Conservation (phyloP, 2,797 vertebrate genomes). For the Semotilus atromaculatus region DNA sequence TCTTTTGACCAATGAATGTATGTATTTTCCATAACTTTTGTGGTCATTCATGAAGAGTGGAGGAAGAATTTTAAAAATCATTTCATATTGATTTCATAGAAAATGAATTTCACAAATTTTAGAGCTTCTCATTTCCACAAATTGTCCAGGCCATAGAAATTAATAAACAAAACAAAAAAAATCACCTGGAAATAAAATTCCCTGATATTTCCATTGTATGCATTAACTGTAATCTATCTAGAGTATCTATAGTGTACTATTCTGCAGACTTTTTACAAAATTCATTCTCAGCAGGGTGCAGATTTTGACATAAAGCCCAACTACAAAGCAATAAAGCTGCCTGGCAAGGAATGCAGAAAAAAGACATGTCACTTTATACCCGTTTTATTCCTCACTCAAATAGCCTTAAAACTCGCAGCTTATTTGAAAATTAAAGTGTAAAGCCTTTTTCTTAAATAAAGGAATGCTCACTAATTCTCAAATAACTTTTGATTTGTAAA, state of each 20-base stretch:
- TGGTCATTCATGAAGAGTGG: not conserved
- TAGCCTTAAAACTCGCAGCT: conserved; percentile 33
- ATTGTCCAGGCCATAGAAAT: not conserved
- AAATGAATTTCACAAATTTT: not conserved
- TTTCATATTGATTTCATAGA: not conserved
- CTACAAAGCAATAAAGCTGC: conserved; percentile 40
- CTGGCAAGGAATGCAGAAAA: conserved; percentile 49
- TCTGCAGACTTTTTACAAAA: not conserved
- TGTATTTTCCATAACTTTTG: not conserved
- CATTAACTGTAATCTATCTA: not conserved
- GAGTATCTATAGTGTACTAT: not conserved
- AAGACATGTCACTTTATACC: conserved; percentile 47
- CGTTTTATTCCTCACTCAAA: conserved; percentile 40
- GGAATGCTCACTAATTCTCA: not conserved
- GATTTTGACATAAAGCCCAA: conserved; percentile 40
- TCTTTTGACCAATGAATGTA: not conserved
- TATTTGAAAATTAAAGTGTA: conserved; percentile 13
- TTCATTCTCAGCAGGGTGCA: not conserved
- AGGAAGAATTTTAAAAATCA: not conserved
- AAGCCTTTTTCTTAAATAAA: conserved; percentile 4
- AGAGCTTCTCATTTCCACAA: not conserved
- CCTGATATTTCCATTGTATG: not conserved
- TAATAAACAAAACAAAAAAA: not conserved
- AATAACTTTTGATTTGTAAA: not conserved
- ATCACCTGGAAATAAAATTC: not conserved